phyloP scores from a whole-genome alignment of 2,888 invertebrate species.

The Xestia ashworthii region DNA sequence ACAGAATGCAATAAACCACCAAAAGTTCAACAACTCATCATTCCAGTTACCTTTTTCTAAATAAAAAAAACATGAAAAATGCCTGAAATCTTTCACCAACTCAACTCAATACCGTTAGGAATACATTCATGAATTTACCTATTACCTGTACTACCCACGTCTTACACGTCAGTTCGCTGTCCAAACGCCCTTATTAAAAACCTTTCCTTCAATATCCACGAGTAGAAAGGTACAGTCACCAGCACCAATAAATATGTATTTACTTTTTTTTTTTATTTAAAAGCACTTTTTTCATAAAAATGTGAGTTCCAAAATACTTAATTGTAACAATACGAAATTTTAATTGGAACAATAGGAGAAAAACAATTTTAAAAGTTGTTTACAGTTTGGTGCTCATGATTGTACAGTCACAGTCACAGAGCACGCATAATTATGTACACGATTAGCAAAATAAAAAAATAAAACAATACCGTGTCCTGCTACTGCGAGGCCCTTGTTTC shows the following conservation, averaged over 20 bases:
- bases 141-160: constrained; percentile 23
- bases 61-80: background rate
- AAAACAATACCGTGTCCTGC: background rate
- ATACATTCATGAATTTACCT: constrained; percentile 12
- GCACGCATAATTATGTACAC: background rate
- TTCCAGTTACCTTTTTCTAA: background rate
- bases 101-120: background rate
- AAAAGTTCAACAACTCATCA: background rate
- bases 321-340: too few species aligned
- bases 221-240: background rate
- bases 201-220: constrained; percentile 6
- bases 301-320: too few species aligned
- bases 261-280: too few species aligned
- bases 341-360: too few species aligned
- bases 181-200: constrained; percentile 32
- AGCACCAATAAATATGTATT: background rate
- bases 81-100: background rate
- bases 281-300: too few species aligned
- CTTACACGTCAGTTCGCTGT: background rate
- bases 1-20: background rate
- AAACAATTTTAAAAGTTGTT: too few species aligned
- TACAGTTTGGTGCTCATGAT: too few species aligned
- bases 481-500: too few species aligned
- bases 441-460: background rate
- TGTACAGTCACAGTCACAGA: constrained; percentile 2